A percentile compares a stretch with the other conserved stretches of the same genome.
These are phyloP conservation scores for Tiliacea aurago DNA, from an alignment of 2,888 invertebrate genomes.

Conservation along the genomic window DNA sequence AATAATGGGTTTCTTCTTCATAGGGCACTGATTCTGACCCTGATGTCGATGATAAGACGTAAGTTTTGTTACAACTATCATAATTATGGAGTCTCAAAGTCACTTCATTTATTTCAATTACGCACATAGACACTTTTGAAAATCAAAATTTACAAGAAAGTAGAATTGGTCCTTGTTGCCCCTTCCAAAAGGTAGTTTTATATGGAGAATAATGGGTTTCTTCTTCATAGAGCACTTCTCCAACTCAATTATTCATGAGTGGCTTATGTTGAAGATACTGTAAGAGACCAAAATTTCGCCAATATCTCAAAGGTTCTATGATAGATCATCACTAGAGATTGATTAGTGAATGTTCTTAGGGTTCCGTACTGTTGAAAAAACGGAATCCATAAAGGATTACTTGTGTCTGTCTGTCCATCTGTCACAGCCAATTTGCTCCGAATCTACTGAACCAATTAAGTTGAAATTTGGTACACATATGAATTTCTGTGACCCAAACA, in stretches of 20 bases:
- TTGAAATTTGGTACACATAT: too few relatives aligned
- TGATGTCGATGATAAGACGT: slow-evolving; percentile 90
- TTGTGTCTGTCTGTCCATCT: too few relatives aligned
- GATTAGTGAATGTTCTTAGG: not conserved
- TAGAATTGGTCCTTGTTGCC: not conserved
- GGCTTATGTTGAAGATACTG: not conserved
- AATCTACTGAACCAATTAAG: not conserved
- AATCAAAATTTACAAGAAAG: not conserved
- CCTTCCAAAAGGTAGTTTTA: not conserved
- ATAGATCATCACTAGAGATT: not conserved
- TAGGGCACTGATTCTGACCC: slow-evolving; percentile 93
- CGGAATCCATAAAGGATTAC: too few relatives aligned
- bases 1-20: not conserved
- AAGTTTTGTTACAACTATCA: slow-evolving; percentile 46
- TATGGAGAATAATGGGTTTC: not conserved
- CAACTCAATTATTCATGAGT: too few relatives aligned
- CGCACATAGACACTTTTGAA: not conserved
- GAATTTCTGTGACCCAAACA: too few relatives aligned
- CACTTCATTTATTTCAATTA: not conserved
- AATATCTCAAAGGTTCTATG: not conserved
- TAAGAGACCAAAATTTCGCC: not conserved
- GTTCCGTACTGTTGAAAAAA: too few relatives aligned
- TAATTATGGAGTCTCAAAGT: not conserved
- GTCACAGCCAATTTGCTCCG: too few relatives aligned
- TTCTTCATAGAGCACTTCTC: too few relatives aligned